Percentiles rank a stretch among this genome's conserved stretches.
phyloP scores from a whole-genome alignment of 2,113 vertebrate species.

The Vireo altiloquus region DNA sequence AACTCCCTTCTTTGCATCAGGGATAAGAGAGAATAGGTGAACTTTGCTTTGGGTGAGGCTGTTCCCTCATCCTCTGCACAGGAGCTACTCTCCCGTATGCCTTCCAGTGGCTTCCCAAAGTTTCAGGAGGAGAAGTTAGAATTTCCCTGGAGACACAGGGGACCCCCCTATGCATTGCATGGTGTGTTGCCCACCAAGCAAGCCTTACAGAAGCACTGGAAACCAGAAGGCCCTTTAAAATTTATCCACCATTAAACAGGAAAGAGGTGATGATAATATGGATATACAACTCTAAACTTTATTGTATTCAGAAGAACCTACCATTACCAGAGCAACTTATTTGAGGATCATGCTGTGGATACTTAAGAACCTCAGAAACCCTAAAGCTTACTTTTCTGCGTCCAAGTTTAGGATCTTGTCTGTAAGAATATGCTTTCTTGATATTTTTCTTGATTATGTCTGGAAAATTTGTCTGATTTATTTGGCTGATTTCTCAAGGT shows the following conservation, averaged over 20 bases:
- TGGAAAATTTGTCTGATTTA: neutral
- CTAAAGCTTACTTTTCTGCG: neutral
- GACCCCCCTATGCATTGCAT: neutral
- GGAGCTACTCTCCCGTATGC: neutral
- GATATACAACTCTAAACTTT: neutral
- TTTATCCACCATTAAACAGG: neutral
- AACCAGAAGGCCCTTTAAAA: neutral
- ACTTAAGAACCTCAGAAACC: neutral
- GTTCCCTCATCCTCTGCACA: neutral
- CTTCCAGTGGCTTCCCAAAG: neutral
- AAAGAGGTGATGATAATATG: neutral
- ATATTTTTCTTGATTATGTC: neutral
- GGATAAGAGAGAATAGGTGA: neutral
- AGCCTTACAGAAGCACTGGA: neutral
- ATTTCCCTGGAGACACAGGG: neutral
- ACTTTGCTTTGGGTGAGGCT: neutral
- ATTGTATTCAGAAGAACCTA: neutral
- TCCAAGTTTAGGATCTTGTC: neutral
- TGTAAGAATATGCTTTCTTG: neutral
- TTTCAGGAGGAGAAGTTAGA: neutral
- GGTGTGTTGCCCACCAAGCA: neutral
- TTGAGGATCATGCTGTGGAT: neutral
- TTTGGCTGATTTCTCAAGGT: neutral
- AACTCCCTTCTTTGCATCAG: fast-evolving
- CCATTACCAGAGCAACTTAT: neutral